Conservation (phyloP, 2,888 invertebrate species). For the Epsilonema sp. region DNA sequence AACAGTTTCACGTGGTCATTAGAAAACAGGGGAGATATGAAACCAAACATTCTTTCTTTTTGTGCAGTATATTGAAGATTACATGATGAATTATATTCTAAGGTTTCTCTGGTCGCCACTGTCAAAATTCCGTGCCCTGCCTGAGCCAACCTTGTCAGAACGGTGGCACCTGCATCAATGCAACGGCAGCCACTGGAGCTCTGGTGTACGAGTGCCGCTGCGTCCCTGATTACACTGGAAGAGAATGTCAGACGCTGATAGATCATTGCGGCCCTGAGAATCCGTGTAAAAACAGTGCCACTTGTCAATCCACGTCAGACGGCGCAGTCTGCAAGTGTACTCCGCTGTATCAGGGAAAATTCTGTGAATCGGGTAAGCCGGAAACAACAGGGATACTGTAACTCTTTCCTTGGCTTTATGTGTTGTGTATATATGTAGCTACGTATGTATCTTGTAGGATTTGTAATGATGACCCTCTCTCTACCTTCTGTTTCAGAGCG, state of each 20-base stretch:
- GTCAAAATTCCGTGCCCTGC: background rate
- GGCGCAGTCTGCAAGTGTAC: background rate
- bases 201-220: background rate
- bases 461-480: too few relatives aligned
- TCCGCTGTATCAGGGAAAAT: background rate
- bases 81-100: too few relatives aligned
- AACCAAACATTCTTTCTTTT: too few relatives aligned
- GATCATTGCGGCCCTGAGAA: background rate
- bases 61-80: too few relatives aligned
- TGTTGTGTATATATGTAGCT: too few relatives aligned
- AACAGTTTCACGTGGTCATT: too few relatives aligned
- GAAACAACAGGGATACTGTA: too few relatives aligned
- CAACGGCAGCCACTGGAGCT: background rate
- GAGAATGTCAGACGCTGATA: background rate
- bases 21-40: too few relatives aligned
- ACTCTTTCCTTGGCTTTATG: too few relatives aligned
- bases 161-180: slow-evolving; percentile 2
- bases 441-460: too few relatives aligned
- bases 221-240: background rate
- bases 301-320: background rate
- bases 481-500: too few relatives aligned
- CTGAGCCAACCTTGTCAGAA: slow-evolving; percentile 2
- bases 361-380: slow-evolving; percentile 4
- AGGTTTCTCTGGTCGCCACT: background rate
- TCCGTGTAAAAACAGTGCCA: background rate